A percentile compares a stretch with the other conserved stretches of the same genome.
phyloP scores from a whole-genome alignment of 2,113 vertebrate genomes.

The Dicrurus megarhynchus region DNA sequence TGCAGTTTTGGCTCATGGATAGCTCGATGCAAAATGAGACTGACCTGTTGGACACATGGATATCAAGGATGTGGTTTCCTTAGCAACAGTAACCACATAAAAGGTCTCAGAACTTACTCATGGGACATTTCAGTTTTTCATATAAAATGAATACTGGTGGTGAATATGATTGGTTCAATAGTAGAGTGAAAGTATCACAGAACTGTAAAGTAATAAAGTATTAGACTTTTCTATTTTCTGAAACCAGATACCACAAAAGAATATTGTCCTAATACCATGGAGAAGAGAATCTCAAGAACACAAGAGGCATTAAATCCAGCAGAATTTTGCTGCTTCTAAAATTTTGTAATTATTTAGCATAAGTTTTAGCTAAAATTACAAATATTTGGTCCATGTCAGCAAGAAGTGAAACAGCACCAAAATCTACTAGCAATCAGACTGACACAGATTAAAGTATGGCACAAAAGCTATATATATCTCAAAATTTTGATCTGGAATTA shows the following conservation, averaged over 20 bases:
- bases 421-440: not conserved
- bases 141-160: slow-evolving; percentile 65
- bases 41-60: slow-evolving; percentile 75
- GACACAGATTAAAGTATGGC: not conserved
- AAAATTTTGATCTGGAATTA: not conserved
- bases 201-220: not conserved
- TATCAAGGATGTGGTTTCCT: slow-evolving; percentile 78
- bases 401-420: not conserved
- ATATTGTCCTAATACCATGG: not conserved
- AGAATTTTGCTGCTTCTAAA: not conserved
- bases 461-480: not conserved
- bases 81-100: slow-evolving; percentile 78
- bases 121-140: slow-evolving; percentile 75
- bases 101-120: slow-evolving; percentile 76
- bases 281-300: not conserved
- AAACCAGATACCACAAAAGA: not conserved
- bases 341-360: not conserved
- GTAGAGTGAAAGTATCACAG: slow-evolving; percentile 18
- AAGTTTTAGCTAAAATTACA: not conserved
- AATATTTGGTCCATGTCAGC: not conserved
- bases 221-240: not conserved
- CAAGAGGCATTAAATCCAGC: not conserved
- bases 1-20: slow-evolving; percentile 57
- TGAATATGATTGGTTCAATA: slow-evolving; percentile 62
- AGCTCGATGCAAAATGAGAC: slow-evolving; percentile 73